Conservation (phyloP, 1,140 invertebrate species). For the Hetaerina americana region DNA sequence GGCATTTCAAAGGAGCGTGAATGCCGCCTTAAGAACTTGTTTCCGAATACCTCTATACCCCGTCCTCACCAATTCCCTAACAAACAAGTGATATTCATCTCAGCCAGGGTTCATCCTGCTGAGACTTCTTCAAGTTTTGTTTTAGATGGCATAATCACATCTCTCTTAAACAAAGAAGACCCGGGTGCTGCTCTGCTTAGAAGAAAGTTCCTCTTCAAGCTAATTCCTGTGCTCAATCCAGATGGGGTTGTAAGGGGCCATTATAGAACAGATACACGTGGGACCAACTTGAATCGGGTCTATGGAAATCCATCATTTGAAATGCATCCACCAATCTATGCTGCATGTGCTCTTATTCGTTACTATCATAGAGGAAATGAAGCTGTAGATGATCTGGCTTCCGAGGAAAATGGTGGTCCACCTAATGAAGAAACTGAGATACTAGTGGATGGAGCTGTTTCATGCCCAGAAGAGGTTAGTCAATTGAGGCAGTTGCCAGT, state of each 20-base stretch:
- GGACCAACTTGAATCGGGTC: conserved; percentile 79
- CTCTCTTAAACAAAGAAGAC: conserved; percentile 58
- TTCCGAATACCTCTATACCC: conserved; percentile 49
- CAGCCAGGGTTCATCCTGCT: conserved; percentile 82
- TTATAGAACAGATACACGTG: conserved; percentile 78
- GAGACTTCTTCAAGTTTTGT: conserved; percentile 91
- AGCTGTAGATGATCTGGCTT: neutral
- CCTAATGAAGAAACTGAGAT: neutral
- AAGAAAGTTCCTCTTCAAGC: conserved; percentile 75
- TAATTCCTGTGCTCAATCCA: conserved; percentile 86
- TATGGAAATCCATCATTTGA: conserved; percentile 61
- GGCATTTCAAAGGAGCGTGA: conserved; percentile 58
- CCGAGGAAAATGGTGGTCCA: too few species aligned
- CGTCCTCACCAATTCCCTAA: conserved; percentile 58
- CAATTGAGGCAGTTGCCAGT: too few species aligned
- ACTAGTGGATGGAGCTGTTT: neutral
- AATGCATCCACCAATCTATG: conserved; percentile 72
- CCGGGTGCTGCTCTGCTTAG: conserved; percentile 50
- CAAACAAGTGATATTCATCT: conserved; percentile 76
- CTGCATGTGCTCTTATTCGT: conserved; percentile 61
- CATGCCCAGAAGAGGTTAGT: neutral
- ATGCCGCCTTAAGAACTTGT: conserved; percentile 57
- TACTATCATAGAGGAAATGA: conserved; percentile 25
- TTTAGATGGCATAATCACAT: conserved; percentile 79
- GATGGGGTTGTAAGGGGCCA: conserved; percentile 83